These are phyloP conservation scores for Echiichthys vipera DNA, from an alignment of 2,797 vertebrate species.

Conservation along the genomic window DNA sequence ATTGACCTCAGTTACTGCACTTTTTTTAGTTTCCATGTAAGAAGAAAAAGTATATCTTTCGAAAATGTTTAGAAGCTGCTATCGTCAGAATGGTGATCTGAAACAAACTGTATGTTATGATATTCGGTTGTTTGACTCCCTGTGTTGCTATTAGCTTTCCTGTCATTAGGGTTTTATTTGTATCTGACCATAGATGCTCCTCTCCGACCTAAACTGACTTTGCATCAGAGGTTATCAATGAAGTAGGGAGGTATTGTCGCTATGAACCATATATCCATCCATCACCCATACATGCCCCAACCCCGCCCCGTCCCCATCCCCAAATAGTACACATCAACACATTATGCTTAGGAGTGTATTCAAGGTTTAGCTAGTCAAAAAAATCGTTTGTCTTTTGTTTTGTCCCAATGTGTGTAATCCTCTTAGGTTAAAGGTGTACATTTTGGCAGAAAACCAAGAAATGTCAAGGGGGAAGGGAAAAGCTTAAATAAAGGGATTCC, in stretches of 20 bases:
- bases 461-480: constrained; percentile 49
- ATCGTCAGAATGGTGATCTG: constrained; percentile 84
- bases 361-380: constrained; percentile 37
- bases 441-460: constrained; percentile 50
- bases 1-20: constrained; percentile 93
- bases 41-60: constrained; percentile 77
- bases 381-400: constrained; percentile 38
- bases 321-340: constrained; percentile 26
- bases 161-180: constrained; percentile 65
- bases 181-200: constrained; percentile 57
- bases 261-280: constrained; percentile 35
- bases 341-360: constrained; percentile 39
- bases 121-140: constrained; percentile 69
- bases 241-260: constrained; percentile 53
- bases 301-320: neutral
- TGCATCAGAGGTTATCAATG: constrained; percentile 50
- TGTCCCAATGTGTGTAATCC: constrained; percentile 47
- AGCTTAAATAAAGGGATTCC: constrained; percentile 65
- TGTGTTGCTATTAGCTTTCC: constrained; percentile 75
- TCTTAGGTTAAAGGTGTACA: constrained; percentile 43
- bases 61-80: constrained; percentile 89
- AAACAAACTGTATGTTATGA: constrained; percentile 71
- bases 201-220: constrained; percentile 52
- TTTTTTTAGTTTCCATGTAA: constrained; percentile 85
- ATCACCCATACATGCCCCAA: constrained; percentile 35